Evolutionary conservation across 2,797 vertebrate species (phyloP), one percentile per base, ranked within the genome.

Genomic region (Smutsia gigantea): DNA sequence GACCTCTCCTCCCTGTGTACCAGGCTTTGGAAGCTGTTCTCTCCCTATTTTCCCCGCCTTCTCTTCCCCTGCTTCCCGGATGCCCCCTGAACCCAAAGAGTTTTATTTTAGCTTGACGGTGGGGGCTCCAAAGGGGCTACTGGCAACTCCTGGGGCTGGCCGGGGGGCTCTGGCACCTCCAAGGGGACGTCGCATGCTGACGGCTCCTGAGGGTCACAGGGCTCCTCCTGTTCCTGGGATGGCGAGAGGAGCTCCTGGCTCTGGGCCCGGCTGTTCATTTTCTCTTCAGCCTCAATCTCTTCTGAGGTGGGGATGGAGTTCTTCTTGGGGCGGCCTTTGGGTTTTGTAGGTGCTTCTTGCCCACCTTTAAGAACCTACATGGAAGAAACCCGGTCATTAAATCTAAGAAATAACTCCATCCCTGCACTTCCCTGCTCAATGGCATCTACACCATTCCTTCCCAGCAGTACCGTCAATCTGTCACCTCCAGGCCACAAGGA

Each of bases 291-390:
- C 98, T 99, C 99, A 0, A 99, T 99, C 96, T 99, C 99, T 98
- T 99, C 99, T 0, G 99, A 99, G 21, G 99, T 99, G 97, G 99
- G 99, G 97, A 99, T 99, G 78, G 99, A 99, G 98, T 99, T 99
- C 98, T 99, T 99, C 99, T 99, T 99, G n/a, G 99, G 99, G 85
- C 99, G 98, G 29, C 99, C 99, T 98, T 99, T 99, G 97, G 99
- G 99, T 97, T 99, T 99, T 0, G 99, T 99, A 25, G 99, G 99
- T 71, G 99, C 99, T 98, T 99, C 99, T 25, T 99, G 99, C 84
- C 99, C 99, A 95, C 99, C 99, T 98, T 99, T 99, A 93, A 99
- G 99, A 95, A 99, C 99, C 99, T 99, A 96, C 5, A 93, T 87
- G 87, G 79, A 68, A 94, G 19, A 25, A 87, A 77, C 87, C 84